Base-by-base conservation (phyloP, 2,797 vertebrate species). In the Luscinia luscinia region DNA sequence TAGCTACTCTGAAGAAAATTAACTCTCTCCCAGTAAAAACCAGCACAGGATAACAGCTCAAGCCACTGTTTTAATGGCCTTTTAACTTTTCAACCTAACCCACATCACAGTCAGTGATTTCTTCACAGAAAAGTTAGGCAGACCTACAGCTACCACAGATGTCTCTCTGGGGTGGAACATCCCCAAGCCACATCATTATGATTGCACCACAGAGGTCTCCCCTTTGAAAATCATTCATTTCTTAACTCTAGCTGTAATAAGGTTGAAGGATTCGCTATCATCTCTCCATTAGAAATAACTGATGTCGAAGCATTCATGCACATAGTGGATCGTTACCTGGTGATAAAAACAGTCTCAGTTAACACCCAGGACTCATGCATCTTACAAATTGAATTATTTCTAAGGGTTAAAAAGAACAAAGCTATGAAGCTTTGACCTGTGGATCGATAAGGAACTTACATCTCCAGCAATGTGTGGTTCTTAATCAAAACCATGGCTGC, bases 401-500 rank as follows among this genome's bases (percentile, higher is more conserved):
- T 95, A 88, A 64, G 85, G 73, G 88, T 97, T 95, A 93, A 95
- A 83, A 72, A 94, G 92, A 96, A 82, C 80, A 96, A 80, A 93
- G 54, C 77, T 28, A 83, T 72, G 84, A 94, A 96, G 20, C 24
- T 67, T 85, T 95, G 94, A 95, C 66, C 93, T 82, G 51, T 36
- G 78, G 73, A 97, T 96, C 96, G 18, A 97, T 96, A 96, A 73
- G 67, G 74, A 95, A 73, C 84, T 87, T 94, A 70, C 43, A 90
- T 94, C 93, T 95, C 57, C 64, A 94, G 70, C 41, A 91, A 46
- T 62, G 76, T 38, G 63, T 19, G 9, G 40, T 84, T 97, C 90
- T 96, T 96, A 96, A 96, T 97, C 93, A 97, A 96, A 95, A 97
- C 89, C 76, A 61, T 82, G 91, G 75, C 55, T 46, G 80, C 93